phyloP scores from a whole-genome alignment of 2,797 vertebrate species.

The Ciconia nigra region DNA sequence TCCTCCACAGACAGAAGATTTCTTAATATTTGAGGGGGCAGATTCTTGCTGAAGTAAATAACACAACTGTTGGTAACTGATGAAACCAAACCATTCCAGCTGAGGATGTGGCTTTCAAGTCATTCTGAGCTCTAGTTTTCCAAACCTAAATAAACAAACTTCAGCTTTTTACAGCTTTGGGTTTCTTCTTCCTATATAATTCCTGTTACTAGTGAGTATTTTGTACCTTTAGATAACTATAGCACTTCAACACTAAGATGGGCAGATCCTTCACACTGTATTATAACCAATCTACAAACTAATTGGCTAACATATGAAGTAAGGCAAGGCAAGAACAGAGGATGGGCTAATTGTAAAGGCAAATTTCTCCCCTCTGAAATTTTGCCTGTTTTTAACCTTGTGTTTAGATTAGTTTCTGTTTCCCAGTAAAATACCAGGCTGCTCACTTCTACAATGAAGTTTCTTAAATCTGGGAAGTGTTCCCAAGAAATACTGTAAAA shows the following conservation, averaged over 20 bases:
- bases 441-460: neutral
- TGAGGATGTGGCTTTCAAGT: constrained; percentile 11
- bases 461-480: neutral
- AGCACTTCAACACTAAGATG: neutral
- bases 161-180: neutral
- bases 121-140: neutral
- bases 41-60: neutral
- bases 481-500: neutral
- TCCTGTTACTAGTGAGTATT: neutral
- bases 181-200: neutral
- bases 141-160: neutral
- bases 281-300: neutral
- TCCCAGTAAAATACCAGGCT: neutral
- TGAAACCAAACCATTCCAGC: neutral
- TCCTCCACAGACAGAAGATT: neutral
- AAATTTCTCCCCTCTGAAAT: neutral
- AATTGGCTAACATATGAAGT: neutral
- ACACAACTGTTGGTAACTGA: neutral
- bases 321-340: neutral
- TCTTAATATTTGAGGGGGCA: neutral
- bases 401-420: neutral
- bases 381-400: neutral
- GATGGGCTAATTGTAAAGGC: neutral
- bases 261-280: neutral
- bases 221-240: neutral